phyloP scores from a whole-genome alignment of 2,797 vertebrate genomes.

The Spinus pinus region DNA sequence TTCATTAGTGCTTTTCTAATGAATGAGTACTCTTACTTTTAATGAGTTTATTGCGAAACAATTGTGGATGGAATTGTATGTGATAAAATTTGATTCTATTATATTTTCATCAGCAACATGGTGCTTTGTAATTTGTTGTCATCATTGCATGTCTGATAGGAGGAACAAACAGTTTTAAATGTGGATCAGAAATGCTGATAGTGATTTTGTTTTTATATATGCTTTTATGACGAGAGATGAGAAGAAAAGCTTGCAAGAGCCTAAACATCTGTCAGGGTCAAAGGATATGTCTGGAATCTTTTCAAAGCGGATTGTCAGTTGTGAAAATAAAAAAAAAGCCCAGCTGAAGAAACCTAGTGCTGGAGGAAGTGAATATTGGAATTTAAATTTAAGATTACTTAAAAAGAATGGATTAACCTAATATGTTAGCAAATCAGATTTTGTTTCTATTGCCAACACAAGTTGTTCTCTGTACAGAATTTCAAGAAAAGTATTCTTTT shows the following conservation, averaged over 20 bases:
- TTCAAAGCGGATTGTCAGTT: slow-evolving; percentile 16
- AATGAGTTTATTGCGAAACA: slow-evolving; percentile 19
- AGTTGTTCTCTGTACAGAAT: not conserved
- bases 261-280: slow-evolving; percentile 32
- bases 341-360: not conserved
- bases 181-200: slow-evolving; percentile 13
- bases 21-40: slow-evolving; percentile 14
- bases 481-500: not conserved
- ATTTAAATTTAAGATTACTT: not conserved
- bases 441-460: not conserved
- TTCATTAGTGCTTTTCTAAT: slow-evolving; percentile 29
- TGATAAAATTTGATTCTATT: slow-evolving; percentile 27
- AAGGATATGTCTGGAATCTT: slow-evolving; percentile 30
- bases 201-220: not conserved
- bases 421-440: not conserved
- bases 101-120: not conserved
- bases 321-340: not conserved
- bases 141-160: not conserved
- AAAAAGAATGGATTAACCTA: not conserved
- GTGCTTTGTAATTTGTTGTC: slow-evolving; percentile 15
- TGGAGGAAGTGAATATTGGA: not conserved
- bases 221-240: slow-evolving; percentile 14
- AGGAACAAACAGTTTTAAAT: slow-evolving; percentile 32
- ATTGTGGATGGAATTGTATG: not conserved
- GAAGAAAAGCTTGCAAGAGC: slow-evolving; percentile 20